Base-by-base conservation (phyloP, 2,113 vertebrate genomes). In the Furnarius figulus region DNA sequence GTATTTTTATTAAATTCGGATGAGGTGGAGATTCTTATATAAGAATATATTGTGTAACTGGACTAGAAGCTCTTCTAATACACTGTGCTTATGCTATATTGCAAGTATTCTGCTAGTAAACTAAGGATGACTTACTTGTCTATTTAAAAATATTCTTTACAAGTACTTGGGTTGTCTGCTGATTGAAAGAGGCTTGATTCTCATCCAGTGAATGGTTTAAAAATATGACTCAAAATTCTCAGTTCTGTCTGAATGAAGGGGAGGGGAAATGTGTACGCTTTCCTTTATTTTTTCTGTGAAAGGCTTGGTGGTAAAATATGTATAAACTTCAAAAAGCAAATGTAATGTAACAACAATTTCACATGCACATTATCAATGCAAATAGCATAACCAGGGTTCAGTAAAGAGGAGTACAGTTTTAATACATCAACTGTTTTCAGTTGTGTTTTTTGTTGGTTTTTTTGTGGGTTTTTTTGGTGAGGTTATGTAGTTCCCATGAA, bases 21-120 rank as follows among this genome's bases (percentile, higher is more conserved):
- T 55, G 88, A 86, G 92, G 73, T 19, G 35, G 75, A 62, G 39
- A 66, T 92, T 78, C 79, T 97, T 97, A 96, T 56, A 31, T 97
- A 96, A 97, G 86, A 93, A 68, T 90, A 68, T 89, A 89, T 95
- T 95, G 95, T 95, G 76, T 97, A 97, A 96, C 93, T 71, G 65
- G 44, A 85, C 89, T 88, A 92, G 70, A 71, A 92, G 31, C 59
- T 94, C 55, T 66, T 73, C 20, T 74, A 50, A 67, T 89, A 27
- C 19, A 28, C 37, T 67, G 44, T 86, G 68, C 79, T 90, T 92
- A 63, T 84, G 33, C 30, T 79, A 8, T 73, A 56, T 83, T 90
- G 25, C 30, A 80, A 37, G 14, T 61, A 24, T 94, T 85, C 65
- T 86, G 4, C 37, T 89, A 42, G 37, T 87, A 73, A 93, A 81